Evolutionary conservation across 64 coral and sea anemone species (phyloP).

Genomic region (Orbicella faveolata): DNA sequence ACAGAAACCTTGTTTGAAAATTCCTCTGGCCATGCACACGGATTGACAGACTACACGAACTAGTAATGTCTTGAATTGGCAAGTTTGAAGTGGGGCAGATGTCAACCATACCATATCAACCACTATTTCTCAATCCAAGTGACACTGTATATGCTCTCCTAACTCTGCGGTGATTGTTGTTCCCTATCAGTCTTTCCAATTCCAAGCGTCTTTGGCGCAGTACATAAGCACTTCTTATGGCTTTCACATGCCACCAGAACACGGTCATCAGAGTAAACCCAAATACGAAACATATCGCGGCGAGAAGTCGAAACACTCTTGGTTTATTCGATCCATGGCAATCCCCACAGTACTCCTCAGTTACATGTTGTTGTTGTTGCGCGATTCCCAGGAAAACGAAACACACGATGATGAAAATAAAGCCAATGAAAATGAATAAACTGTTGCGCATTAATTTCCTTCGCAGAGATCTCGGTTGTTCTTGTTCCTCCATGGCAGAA

Average conservation of each 20-base stretch:
- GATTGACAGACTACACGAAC: too few relatives aligned
- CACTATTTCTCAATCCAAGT: conserved; percentile 11
- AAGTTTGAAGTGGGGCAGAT: not conserved
- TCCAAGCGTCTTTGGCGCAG: not conserved
- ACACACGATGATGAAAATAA: not conserved
- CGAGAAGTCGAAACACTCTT: conserved; percentile 9
- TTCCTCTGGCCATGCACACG: too few relatives aligned
- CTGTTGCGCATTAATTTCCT: conserved; percentile 14
- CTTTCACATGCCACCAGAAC: conserved; percentile 15
- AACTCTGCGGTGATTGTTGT: not conserved
- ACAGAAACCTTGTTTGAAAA: too few relatives aligned
- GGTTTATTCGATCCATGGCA: not conserved
- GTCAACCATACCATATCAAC: not conserved
- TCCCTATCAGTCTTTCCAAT: conserved; percentile 4
- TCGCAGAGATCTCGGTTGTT: not conserved
- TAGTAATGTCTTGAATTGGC: not conserved
- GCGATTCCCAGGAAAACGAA: conserved; percentile 39
- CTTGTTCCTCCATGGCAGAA: not conserved
- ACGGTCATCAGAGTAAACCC: conserved; percentile 2
- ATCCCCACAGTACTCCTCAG: not conserved
- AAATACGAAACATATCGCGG: conserved; percentile 7
- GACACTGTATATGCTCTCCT: not conserved
- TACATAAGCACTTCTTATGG: not conserved
- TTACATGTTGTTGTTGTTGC: not conserved
- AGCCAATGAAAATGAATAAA: conserved; percentile 18